These are phyloP conservation scores for Drosophila parabipectinata DNA, from an alignment of 1,140 invertebrate species.

Conservation along the genomic window DNA sequence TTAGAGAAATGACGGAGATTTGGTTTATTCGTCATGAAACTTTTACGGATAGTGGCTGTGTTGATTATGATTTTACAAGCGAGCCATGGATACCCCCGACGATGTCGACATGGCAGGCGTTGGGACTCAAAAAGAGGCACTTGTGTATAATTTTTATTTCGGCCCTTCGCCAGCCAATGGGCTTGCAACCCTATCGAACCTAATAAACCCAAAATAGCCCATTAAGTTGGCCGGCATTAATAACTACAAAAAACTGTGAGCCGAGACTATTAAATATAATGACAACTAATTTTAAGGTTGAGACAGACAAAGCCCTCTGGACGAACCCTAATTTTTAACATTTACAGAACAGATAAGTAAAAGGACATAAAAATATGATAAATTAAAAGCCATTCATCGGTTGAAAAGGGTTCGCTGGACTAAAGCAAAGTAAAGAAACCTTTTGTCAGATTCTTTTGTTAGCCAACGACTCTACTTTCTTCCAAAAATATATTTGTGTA, in stretches of 20 bases:
- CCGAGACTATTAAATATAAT: conserved; percentile 60
- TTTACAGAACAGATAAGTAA: conserved; percentile 26
- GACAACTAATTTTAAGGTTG: conserved; percentile 60
- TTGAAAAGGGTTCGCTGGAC: conserved; percentile 11
- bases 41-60: conserved; percentile 12
- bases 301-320: conserved; percentile 23
- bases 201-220: conserved; percentile 53
- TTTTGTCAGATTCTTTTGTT: conserved; percentile 11
- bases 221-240: conserved; percentile 42
- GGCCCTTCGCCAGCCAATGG: conserved; percentile 9
- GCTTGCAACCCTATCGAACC: conserved; percentile 13
- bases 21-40: conserved; percentile 26
- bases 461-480: background rate
- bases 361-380: conserved; percentile 48
- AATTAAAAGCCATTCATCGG: conserved; percentile 69
- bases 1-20: background rate
- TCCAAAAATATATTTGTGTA: background rate
- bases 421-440: conserved; percentile 16
- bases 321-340: conserved; percentile 58
- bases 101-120: conserved; percentile 28
- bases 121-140: conserved; percentile 16
- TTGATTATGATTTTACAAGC: conserved; percentile 25
- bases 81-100: background rate
- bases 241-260: conserved; percentile 55
- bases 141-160: conserved; percentile 53